Evolutionary conservation across 1,140 invertebrate genomes (phyloP), one percentile per base, ranked within the genome.

Genomic region (Leptonema lineaticorne): DNA sequence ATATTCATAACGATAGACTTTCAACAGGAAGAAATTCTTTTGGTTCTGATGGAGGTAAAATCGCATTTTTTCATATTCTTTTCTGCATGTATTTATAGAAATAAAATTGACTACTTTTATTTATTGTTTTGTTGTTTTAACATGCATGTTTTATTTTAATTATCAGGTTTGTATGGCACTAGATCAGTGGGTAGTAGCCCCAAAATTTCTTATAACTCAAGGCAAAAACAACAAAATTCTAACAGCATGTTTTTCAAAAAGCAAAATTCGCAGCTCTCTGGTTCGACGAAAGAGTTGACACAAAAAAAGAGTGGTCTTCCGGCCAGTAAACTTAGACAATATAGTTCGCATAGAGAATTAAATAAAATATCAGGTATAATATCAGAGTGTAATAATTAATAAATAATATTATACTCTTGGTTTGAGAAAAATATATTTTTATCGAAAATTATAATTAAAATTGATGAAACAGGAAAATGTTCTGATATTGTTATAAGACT

Each of bases 291-390:
- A 20, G 66, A 73, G 18, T 60, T 73, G 45, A 60, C 27, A 22
- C 41, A 18, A 14, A 64, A 74, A 24, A 78, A 77, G 63, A 78
- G 78, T 0, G 73, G 74, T 57, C 73, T 83, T 53, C 80, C 80
- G 0, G 80, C 80, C 0, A 82, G 81, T 16, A 83, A 83, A 72
- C 70, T 83, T 16, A 75, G 81, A 60, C 81, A 83, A 65, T 83
- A 83, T 69, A 83, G 81, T 67, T 83, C 81, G 16, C 81, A 83
- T 70, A 80, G 78, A 65, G 81, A 83, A 73, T 76, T 83, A 9
- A 79, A 78, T 72, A 77, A 78, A 67, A 81, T 83, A 76, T 79
- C 80, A n/a, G 78, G 80, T 81, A 67, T 75, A 74, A n/a, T n/a
- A n/a, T n/a, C n/a, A n/a, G n/a, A n/a, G n/a, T n/a, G n/a, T n/a